phyloP scores from a whole-genome alignment of 2,797 vertebrate genomes.

The Oophaga sylvatica region DNA sequence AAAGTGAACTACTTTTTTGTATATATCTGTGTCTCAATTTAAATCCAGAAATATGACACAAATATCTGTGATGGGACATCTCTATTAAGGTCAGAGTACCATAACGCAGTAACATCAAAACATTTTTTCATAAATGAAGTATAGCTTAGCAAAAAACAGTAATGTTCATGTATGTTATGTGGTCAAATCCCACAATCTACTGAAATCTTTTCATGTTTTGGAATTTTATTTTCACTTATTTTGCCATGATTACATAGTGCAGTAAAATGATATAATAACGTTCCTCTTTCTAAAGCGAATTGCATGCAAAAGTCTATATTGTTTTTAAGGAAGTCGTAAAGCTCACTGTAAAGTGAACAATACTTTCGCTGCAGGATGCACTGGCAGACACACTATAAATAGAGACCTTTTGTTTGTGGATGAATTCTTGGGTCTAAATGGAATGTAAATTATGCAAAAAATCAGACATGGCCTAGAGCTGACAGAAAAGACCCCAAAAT shows the following conservation, averaged over 20 bases:
- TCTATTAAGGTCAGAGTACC: not conserved
- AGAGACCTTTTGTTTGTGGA: conserved; percentile 55
- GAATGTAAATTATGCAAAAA: conserved; percentile 57
- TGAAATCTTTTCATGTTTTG: not conserved
- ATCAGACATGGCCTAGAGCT: conserved; percentile 34
- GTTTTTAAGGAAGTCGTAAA: conserved; percentile 60
- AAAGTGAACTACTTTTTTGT: too few species aligned
- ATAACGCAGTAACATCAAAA: too few species aligned
- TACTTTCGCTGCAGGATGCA: conserved; percentile 62
- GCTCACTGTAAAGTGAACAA: conserved; percentile 54
- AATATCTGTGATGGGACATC: not conserved
- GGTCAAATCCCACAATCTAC: not conserved
- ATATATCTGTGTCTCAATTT: too few species aligned
- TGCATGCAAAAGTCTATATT: conserved; percentile 48
- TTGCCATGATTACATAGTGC: not conserved
- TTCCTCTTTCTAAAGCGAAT: conserved; percentile 7
- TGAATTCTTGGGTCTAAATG: conserved; percentile 56
- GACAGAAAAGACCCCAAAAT: conserved; percentile 48
- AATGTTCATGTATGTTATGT: not conserved
- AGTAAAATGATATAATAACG: conserved; percentile 13
- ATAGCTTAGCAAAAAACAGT: not conserved
- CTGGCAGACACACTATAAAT: conserved; percentile 63
- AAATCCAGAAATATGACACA: not conserved
- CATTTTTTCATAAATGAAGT: not conserved
- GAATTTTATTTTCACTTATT: not conserved